Base-by-base conservation (phyloP, 1,140 invertebrate genomes). In the Leptinotarsa undecemlineata region DNA sequence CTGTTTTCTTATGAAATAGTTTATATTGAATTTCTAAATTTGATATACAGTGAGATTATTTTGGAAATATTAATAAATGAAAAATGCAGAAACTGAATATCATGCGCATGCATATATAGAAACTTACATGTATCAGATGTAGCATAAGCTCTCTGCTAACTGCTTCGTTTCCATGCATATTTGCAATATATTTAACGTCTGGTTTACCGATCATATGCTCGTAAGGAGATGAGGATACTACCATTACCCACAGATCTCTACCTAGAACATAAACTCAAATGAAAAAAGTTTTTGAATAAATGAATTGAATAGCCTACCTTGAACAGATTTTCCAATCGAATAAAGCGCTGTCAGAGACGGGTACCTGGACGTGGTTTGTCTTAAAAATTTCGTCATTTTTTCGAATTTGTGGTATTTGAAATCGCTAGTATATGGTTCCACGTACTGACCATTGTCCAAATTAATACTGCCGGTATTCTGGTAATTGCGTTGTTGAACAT, bases 231-330 rank as follows among this genome's bases (percentile, higher is more conserved):
- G 92, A 91, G 0, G 95, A 95, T 19, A 98, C 93, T 64, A 98
- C 95, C 91, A 98, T 92, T 26, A 98, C 96, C 96, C 96, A 98
- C 17, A 98, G 89, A 81, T 98, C 95, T 47, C 95, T 90, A 76
- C 94, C 93, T 95, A 77, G 66, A 80, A 82, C n/a, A 14, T 21
- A 19, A 48, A 68, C 11, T 48, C 26, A 20, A 17, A 33, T 68
- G 8, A 42, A 47, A 68, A 68, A 15, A 2, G 1, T 33, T 21
- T 20, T 15, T 26, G 0, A 42, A 48, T 19, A 42, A 23, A 14
- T 64, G n/a, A 64, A 64, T 11, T 61, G 17, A 69, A 26, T 63
- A 67, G 61, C 81, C 81, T 87, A 94, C 93, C 94, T 91, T 97
- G 93, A 2, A 96, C 94, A 68, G 95, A 96, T 87, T 96, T 96